Evolutionary conservation across 2,113 vertebrate genomes (phyloP).

Genomic region (Galemys pyrenaicus): DNA sequence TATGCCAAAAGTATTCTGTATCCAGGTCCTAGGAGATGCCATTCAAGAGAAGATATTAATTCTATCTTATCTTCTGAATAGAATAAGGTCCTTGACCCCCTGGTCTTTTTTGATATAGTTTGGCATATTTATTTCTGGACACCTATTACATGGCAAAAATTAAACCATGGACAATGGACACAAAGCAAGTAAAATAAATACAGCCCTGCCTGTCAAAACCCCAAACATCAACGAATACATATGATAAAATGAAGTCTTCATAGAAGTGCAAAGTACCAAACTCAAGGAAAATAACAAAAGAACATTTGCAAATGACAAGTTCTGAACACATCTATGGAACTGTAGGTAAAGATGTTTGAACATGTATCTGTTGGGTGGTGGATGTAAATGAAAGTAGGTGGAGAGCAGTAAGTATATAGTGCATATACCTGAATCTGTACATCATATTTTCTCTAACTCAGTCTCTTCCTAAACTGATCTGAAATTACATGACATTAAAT

Average conservation of each 20-base stretch:
- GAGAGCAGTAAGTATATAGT: background rate
- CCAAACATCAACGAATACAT: background rate
- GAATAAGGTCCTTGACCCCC: background rate
- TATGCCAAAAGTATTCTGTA: background rate
- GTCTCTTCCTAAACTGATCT: background rate
- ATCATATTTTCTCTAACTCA: background rate
- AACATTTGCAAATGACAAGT: background rate
- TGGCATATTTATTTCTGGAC: background rate
- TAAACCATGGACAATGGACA: background rate
- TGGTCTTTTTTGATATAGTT: background rate
- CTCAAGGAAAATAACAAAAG: slow-evolving; percentile 1
- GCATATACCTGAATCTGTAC: background rate
- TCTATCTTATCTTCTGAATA: background rate
- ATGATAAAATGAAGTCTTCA: background rate
- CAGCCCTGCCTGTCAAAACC: background rate
- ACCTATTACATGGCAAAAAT: background rate
- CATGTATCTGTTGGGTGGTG: background rate
- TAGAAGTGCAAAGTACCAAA: background rate
- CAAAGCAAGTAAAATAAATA: background rate
- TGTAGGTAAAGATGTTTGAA: background rate
- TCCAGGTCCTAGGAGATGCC: background rate
- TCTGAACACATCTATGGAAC: background rate
- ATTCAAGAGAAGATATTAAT: background rate
- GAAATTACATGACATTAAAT: background rate
- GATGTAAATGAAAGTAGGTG: background rate